Conservation (phyloP, 1,140 invertebrate genomes). For the Eriosoma lanigerum region DNA sequence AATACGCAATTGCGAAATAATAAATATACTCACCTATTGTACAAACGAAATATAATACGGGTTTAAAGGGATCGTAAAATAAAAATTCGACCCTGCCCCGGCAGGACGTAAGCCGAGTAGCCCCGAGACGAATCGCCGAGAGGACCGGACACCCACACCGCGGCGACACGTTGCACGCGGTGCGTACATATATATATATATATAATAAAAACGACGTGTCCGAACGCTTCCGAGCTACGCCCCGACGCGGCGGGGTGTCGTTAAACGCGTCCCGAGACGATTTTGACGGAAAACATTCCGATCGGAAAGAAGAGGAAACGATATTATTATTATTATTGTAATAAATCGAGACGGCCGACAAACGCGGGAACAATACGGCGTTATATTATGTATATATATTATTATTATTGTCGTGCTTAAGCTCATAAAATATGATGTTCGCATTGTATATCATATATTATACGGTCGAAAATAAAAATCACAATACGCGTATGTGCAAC, state of each 20-base stretch:
- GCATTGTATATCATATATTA: no score
- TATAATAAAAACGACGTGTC: neutral
- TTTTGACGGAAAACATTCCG: conserved; percentile 18
- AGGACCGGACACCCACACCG: neutral
- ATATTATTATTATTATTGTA: no score
- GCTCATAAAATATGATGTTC: no score
- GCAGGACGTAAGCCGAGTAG: conserved; percentile 48
- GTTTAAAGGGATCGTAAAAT: neutral
- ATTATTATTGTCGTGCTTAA: no score
- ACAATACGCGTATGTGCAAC: neutral
- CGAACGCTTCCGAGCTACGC: conserved; percentile 46
- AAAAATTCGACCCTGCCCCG: neutral
- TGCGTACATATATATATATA: no score
- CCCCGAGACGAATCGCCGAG: conserved; percentile 32
- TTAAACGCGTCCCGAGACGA: neutral
- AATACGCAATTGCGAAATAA: no score
- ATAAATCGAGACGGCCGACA: neutral
- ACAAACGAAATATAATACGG: no score
- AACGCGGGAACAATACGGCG: neutral
- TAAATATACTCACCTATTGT: no score
- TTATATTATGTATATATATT: no score
- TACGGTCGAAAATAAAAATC: neutral
- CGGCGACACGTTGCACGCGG: no score
- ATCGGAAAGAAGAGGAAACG: neutral
- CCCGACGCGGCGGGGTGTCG: neutral